A percentile compares a stretch with the other conserved stretches of the same genome.
phyloP scores from a whole-genome alignment of 92 coral and sea anemone species.

The Phenganax stokvisi region DNA sequence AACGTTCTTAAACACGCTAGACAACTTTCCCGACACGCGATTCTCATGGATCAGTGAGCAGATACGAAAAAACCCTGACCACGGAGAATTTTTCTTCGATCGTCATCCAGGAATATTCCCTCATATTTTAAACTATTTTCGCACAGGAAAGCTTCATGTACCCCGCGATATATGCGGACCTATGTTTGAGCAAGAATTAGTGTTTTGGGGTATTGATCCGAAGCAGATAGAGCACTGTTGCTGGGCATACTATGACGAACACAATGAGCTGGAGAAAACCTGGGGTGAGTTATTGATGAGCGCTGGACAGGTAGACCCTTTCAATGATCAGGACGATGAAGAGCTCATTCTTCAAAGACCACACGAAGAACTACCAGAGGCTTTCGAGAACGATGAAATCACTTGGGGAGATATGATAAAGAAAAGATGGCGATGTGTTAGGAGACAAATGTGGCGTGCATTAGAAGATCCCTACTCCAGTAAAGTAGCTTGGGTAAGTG shows the following conservation, averaged over 20 bases:
- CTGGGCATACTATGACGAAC: slow-evolving; percentile 94
- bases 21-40: slow-evolving; percentile 87
- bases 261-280: slow-evolving; percentile 87
- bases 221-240: slow-evolving; percentile 93
- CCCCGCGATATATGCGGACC: slow-evolving; percentile 94
- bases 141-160: slow-evolving; percentile 92
- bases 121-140: slow-evolving; percentile 81
- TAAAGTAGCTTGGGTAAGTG: slow-evolving; percentile 66
- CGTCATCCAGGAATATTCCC: slow-evolving; percentile 93
- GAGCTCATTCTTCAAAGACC: not conserved
- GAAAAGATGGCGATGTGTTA: slow-evolving; percentile 60
- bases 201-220: slow-evolving; percentile 94
- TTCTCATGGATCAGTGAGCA: slow-evolving; percentile 77
- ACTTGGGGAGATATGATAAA: slow-evolving; percentile 43
- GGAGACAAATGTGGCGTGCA: slow-evolving; percentile 74
- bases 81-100: slow-evolving; percentile 85
- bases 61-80: slow-evolving; percentile 65
- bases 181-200: slow-evolving; percentile 80
- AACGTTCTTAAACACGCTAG: slow-evolving; percentile 74
- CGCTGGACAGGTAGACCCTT: slow-evolving; percentile 66
- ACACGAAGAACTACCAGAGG: not conserved
- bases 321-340: slow-evolving; percentile 47
- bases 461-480: slow-evolving; percentile 92
- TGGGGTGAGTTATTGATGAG: slow-evolving; percentile 57
- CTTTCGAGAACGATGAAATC: slow-evolving; percentile 56